Evolutionary conservation across 2,113 vertebrate species (phyloP).

Genomic region (Zosterops hypoxanthus): DNA sequence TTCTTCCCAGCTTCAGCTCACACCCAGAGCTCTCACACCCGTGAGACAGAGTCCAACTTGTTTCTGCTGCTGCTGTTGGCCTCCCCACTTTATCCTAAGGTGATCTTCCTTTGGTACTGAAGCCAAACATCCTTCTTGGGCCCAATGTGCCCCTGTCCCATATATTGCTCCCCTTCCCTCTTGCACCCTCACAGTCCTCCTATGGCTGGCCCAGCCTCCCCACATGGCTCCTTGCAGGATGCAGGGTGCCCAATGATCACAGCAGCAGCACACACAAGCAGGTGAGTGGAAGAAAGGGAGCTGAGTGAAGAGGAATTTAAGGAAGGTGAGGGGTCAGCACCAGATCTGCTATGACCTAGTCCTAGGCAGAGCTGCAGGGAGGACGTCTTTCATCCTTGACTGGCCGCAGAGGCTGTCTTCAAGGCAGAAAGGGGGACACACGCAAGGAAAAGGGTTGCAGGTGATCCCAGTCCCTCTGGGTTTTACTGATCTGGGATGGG

Average conservation of each 20-base stretch:
- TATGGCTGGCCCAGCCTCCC: fast-evolving
- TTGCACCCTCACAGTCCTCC: background rate
- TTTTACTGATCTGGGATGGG: background rate
- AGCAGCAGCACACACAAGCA: background rate
- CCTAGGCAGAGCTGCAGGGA: background rate
- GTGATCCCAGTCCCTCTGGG: background rate
- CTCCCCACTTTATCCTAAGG: background rate
- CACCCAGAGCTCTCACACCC: no score
- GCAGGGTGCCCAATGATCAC: background rate
- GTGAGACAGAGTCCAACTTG: background rate
- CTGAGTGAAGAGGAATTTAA: background rate
- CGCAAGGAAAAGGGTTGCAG: background rate
- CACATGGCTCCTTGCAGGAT: background rate
- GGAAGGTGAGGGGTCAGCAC: background rate
- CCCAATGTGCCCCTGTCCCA: fast-evolving
- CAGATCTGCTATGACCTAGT: background rate
- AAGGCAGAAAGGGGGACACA: background rate
- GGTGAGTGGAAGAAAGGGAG: background rate
- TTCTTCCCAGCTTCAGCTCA: background rate
- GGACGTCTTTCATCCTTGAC: background rate
- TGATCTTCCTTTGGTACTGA: background rate
- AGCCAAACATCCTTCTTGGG: background rate
- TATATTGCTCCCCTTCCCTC: background rate
- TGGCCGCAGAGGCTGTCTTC: background rate
- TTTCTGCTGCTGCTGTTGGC: background rate